Evolutionary conservation across 2,888 invertebrate species (phyloP).

Genomic region (Phyllotreta striolata): DNA sequence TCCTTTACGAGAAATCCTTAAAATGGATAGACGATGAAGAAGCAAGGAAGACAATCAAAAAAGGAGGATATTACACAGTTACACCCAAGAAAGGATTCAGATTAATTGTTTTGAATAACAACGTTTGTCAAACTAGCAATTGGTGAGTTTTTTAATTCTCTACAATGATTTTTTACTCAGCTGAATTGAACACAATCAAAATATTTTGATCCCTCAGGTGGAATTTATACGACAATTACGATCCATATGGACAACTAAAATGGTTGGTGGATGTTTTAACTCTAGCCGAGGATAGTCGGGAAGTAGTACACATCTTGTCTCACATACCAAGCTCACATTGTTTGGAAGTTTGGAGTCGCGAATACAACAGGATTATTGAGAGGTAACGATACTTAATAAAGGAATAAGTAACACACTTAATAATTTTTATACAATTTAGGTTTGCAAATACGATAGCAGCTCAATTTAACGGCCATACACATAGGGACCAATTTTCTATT

Average conservation of each 20-base stretch:
- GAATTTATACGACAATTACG: slow-evolving; percentile 66
- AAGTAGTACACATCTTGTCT: slow-evolving; percentile 82
- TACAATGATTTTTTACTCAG: neutral
- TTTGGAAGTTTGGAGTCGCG: slow-evolving; percentile 72
- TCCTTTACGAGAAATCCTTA: slow-evolving; percentile 75
- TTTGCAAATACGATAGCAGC: slow-evolving; percentile 81
- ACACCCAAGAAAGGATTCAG: slow-evolving; percentile 72
- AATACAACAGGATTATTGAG: slow-evolving; percentile 73
- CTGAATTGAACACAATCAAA: neutral
- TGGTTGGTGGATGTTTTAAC: slow-evolving; percentile 71
- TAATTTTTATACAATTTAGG: slow-evolving; percentile 58
- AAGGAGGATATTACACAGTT: slow-evolving; percentile 80
- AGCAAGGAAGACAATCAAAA: slow-evolving; percentile 65
- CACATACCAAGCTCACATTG: slow-evolving; percentile 84
- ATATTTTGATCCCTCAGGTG: slow-evolving; percentile 61
- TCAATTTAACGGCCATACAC: slow-evolving; percentile 86
- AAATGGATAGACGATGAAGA: slow-evolving; percentile 68
- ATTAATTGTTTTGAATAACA: slow-evolving; percentile 80
- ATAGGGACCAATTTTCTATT: slow-evolving; percentile 76
- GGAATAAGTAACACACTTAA: neutral
- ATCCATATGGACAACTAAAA: slow-evolving; percentile 78
- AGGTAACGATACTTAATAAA: slow-evolving; percentile 60
- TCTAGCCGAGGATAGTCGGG: slow-evolving; percentile 66
- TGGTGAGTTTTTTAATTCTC: slow-evolving; percentile 62
- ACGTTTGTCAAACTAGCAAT: slow-evolving; percentile 76